Percentiles rank a stretch among this genome's conserved stretches.
phyloP scores from a whole-genome alignment of 2,888 invertebrate species.

The Lasioglossum oenotherae region DNA sequence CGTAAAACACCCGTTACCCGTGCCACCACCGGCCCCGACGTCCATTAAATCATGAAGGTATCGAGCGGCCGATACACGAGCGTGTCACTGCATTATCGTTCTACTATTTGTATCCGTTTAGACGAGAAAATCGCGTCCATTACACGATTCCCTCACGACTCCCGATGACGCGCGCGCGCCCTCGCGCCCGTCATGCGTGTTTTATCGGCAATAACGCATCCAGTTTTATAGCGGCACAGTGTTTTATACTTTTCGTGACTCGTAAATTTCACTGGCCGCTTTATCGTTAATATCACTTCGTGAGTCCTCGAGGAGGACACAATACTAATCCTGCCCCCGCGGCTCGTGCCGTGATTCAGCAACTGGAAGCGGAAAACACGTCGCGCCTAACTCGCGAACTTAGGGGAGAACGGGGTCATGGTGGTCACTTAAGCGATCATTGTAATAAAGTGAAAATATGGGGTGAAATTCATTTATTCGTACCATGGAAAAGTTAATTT shows the following conservation, averaged over 20 bases:
- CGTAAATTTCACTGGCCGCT: constrained; percentile 46
- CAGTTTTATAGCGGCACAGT: constrained; percentile 51
- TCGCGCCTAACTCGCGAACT: neutral
- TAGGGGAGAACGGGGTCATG: neutral
- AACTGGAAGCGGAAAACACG: neutral
- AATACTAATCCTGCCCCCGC: constrained; percentile 6
- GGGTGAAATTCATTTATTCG: no score
- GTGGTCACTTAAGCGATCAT: no score
- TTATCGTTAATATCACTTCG: constrained; percentile 58
- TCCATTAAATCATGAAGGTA: constrained; percentile 69
- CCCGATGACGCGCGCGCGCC: constrained; percentile 10
- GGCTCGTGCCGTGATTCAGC: constrained; percentile 33
- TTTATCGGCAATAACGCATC: constrained; percentile 54
- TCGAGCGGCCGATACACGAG: constrained; percentile 58
- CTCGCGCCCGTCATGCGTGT: constrained; percentile 26
- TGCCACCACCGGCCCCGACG: constrained; percentile 42
- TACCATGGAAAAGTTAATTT: no score
- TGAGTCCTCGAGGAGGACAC: constrained; percentile 38
- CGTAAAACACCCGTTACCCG: constrained; percentile 70
- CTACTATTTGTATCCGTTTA: constrained; percentile 66
- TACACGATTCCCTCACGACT: constrained; percentile 57
- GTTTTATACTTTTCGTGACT: constrained; percentile 57
- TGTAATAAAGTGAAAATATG: no score
- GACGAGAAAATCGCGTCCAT: constrained; percentile 54
- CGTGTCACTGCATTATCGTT: constrained; percentile 62